Base-by-base conservation (phyloP, 2,888 invertebrate species). In the Morpho achilles region DNA sequence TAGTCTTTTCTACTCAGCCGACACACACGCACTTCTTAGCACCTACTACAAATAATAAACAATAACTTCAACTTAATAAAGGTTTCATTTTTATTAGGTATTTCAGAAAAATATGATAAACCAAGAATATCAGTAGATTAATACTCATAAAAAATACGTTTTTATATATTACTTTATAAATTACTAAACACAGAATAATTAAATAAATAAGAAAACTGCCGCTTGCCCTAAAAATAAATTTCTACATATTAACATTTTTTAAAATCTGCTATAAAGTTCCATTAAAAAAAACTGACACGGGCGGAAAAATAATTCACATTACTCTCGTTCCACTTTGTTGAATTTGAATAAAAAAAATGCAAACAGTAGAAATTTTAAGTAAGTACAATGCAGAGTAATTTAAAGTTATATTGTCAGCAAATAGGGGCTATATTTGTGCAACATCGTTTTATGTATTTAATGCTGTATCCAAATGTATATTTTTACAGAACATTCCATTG, bases 311-410 rank as follows among this genome's bases (percentile, higher is more conserved):
- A 61, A 59, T 49, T 54, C 42, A 61, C 51, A 63, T 61, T 59
- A 59, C 55, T 55, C 50, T 55, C 52, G 61, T 59, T 52, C 54
- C 40, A 52, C 52, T 43, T 56, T 56, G 63, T 58, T 51, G 58
- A 55, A 59, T 61, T 55, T 63, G 53, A 59, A 59, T 56, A 58
- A 61, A 63, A 58, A 59, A 56, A 59, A 61, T 53, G 61, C 54
- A 61, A 54, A 61, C 59, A 54, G 51, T 50, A 54, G 41, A 53
- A 59, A 59, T 55, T 60, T 54, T 51, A 40, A 45, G 50, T 40
- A 53, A 60, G 56, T 40, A 32, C 48, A 22, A 42, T 47, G 54
- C 52, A 62, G n/a, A 52, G 57, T 54, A 60, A 54, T 51, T 32
- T 57, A 43, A 50, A 32, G 3, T 42, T 10, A 52, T 57, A 62